These are phyloP conservation scores for Apodemus sylvaticus DNA, from an alignment of 2,113 vertebrate species.

Conservation along the genomic window DNA sequence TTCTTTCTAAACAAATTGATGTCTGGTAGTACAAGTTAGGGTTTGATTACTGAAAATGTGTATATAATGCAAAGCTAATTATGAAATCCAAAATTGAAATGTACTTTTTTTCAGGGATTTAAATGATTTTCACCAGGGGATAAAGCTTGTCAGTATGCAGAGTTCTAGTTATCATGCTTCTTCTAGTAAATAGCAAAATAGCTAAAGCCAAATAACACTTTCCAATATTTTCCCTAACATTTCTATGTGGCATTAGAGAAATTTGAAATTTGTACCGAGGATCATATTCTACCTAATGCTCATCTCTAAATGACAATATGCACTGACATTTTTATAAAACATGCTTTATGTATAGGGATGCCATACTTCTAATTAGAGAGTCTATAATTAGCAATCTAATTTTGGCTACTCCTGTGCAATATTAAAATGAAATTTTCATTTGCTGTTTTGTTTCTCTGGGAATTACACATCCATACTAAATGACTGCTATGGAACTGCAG, in stretches of 20 bases:
- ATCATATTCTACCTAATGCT: neutral
- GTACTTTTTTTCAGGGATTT: slow-evolving; percentile 34
- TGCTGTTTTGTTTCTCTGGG: slow-evolving; percentile 46
- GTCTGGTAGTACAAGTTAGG: slow-evolving; percentile 28
- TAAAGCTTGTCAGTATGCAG: slow-evolving; percentile 42
- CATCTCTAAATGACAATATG: slow-evolving; percentile 28
- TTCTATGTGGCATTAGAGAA: slow-evolving; percentile 57
- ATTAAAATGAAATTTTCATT: slow-evolving; percentile 73
- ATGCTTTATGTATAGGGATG: neutral
- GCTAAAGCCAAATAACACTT: slow-evolving; percentile 51
- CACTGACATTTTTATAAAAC: slow-evolving; percentile 26
- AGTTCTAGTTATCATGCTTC: neutral
- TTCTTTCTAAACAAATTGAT: slow-evolving; percentile 61
- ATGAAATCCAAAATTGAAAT: slow-evolving; percentile 58
- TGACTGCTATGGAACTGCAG: neutral
- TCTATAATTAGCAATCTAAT: slow-evolving; percentile 71
- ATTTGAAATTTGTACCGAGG: slow-evolving; percentile 28
- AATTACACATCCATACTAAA: slow-evolving; percentile 23
- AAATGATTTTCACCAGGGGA: slow-evolving; percentile 56
- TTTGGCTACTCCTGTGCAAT: slow-evolving; percentile 57
- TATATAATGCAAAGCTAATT: slow-evolving; percentile 64
- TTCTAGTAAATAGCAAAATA: slow-evolving; percentile 54
- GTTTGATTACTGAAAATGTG: slow-evolving; percentile 67
- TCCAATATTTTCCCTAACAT: neutral
- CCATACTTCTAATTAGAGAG: slow-evolving; percentile 42